Evolutionary conservation across 1,140 invertebrate species (phyloP).

Genomic region (Hycleus phaleratus): DNA sequence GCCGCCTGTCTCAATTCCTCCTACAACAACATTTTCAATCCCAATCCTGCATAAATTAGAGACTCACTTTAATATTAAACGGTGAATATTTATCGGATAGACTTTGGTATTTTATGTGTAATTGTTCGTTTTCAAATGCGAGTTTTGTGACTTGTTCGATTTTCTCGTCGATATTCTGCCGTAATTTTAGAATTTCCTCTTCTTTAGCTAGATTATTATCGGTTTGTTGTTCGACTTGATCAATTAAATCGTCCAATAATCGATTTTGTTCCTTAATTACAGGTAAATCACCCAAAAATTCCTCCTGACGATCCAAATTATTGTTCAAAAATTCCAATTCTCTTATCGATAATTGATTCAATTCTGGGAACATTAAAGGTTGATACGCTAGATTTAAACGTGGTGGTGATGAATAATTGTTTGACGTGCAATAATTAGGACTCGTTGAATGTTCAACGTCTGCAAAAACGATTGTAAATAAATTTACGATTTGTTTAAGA

Average conservation of each 20-base stretch:
- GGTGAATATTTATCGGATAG: constrained; percentile 65
- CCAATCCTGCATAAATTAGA: constrained; percentile 22
- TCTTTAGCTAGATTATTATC: constrained; percentile 62
- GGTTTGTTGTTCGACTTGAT: constrained; percentile 62
- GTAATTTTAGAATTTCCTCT: constrained; percentile 52
- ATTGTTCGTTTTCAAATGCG: constrained; percentile 59
- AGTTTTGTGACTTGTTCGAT: constrained; percentile 58
- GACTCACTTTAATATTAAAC: constrained; percentile 60
- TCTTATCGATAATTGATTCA: constrained; percentile 56
- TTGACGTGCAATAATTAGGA: constrained; percentile 26
- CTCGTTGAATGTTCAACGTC: constrained; percentile 29
- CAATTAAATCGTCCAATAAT: constrained; percentile 62
- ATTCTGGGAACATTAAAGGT: constrained; percentile 50
- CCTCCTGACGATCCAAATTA: constrained; percentile 59
- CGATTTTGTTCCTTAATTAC: constrained; percentile 57
- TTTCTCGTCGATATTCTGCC: constrained; percentile 52
- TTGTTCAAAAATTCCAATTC: constrained; percentile 61
- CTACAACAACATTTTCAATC: constrained; percentile 34
- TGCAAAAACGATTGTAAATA: constrained; percentile 2
- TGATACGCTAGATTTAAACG: constrained; percentile 6
- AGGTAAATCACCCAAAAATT: constrained; percentile 60
- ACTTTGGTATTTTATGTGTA: constrained; percentile 60
- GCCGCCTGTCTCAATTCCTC: constrained; percentile 51
- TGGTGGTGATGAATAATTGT: constrained; percentile 30
- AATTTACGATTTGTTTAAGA: neutral